Evolutionary conservation across 2,797 vertebrate species (phyloP), one percentile per base, ranked within the genome.

Genomic region (Phoebastria nigripes): DNA sequence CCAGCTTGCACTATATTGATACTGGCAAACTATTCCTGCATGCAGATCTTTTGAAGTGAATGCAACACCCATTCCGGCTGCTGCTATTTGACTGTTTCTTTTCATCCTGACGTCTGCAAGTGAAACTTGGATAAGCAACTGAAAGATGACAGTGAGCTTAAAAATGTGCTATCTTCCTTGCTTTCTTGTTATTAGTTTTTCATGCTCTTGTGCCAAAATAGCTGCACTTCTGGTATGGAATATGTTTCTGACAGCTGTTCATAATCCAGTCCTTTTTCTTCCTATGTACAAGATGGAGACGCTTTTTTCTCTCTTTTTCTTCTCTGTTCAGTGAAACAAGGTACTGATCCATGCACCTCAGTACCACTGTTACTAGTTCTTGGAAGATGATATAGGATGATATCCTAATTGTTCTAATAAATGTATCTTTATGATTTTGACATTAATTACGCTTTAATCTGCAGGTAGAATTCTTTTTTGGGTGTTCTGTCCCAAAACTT

Each of bases 121-220:
- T 90, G 91, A 95, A 94, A 89, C 88, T 94, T 95, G 97, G 96
- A 94, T 93, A 91, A 95, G 94, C 87, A 77, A 42, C 77, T 87
- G 65, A 81, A 93, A 55, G 94, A 97, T 77, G 89, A 69, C 78
- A 90, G 85, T 59, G 83, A 87, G 61, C 37, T 0, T 82, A 85
- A 95, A 90, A 95, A 86, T 73, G n/a, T 72, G 61, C 78, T 90
- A 37, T 87, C 76, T 71, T 94, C 81, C 62, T 59, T 93, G 56
- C 55, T 92, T 84, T 87, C 89, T 90, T 62, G 31, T 35, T 84
- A 8, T 42, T 83, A n/a, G 41, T 18, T 73, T 93, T 96, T 87
- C 26, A 28, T 24, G 51, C 33, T 87, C 41, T 67, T 84, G 67
- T 90, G 87, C 82, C 66, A 88, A 19, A 95, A 55, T 74, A 65